These are phyloP conservation scores for Carpatolechia fugitivella DNA, from an alignment of 2,888 invertebrate species.

Conservation along the genomic window DNA sequence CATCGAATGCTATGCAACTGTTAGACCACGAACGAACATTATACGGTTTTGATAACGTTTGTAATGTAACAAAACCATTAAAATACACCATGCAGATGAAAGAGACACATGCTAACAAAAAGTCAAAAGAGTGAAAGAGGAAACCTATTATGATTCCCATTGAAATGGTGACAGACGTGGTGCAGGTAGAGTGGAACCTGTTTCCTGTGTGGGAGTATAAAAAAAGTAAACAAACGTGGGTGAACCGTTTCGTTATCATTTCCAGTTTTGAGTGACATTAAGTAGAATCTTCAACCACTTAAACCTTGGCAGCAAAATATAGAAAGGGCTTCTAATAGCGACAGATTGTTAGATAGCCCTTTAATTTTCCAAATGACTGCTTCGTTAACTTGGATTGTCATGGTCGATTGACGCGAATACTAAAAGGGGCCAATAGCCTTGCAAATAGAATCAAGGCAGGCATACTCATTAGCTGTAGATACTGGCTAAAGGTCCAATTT, in stretches of 20 bases:
- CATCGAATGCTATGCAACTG: not conserved
- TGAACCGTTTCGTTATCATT: slow-evolving; percentile 34
- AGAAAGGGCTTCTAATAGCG: slow-evolving; percentile 33
- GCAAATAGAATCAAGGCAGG: slow-evolving; percentile 27
- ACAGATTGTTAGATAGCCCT: slow-evolving; percentile 38
- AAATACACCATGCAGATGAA: slow-evolving; percentile 1
- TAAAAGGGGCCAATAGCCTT: slow-evolving; percentile 23
- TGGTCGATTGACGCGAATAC: slow-evolving; percentile 40
- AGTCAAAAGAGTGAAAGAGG: slow-evolving; percentile 20
- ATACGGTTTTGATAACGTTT: slow-evolving; percentile 29
- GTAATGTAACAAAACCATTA: slow-evolving; percentile 10
- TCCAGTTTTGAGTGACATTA: slow-evolving; percentile 25
- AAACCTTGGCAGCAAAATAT: slow-evolving; percentile 11
- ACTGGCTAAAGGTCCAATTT: slow-evolving; percentile 39
- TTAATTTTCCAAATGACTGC: slow-evolving; percentile 60
- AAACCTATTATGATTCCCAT: slow-evolving; percentile 32
- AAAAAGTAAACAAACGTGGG: slow-evolving; percentile 55
- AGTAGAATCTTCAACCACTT: slow-evolving; percentile 9
- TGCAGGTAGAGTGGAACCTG: slow-evolving; percentile 49
- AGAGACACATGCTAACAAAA: slow-evolving; percentile 26
- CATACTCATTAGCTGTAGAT: slow-evolving; percentile 41
- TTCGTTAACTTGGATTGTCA: slow-evolving; percentile 41
- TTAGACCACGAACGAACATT: not conserved
- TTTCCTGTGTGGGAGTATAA: slow-evolving; percentile 45
- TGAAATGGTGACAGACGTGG: slow-evolving; percentile 50